Percentiles rank a stretch among this genome's conserved stretches.
phyloP scores from a whole-genome alignment of 2,113 vertebrate genomes.

The Xiphophorus maculatus region DNA sequence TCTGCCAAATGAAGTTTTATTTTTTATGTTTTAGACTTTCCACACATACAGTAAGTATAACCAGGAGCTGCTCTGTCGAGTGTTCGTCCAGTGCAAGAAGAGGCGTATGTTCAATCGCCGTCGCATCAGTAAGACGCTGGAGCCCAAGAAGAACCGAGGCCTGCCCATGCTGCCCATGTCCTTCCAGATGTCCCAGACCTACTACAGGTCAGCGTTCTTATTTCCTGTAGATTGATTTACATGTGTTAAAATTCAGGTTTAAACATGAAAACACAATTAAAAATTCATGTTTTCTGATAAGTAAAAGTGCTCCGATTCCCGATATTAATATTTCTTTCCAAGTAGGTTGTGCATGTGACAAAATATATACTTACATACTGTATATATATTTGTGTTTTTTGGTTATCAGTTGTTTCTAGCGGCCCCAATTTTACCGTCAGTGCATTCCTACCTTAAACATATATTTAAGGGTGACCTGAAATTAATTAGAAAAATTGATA shows the following conservation, averaged over 20 bases:
- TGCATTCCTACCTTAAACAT: background rate
- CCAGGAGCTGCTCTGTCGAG: slow-evolving; percentile 86
- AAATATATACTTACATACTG: no score
- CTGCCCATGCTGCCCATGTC: slow-evolving; percentile 96
- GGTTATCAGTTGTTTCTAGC: no score
- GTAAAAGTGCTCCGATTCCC: no score
- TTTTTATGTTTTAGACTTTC: slow-evolving; percentile 82
- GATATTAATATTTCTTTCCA: no score
- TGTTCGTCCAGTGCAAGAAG: slow-evolving; percentile 87
- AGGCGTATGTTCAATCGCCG: slow-evolving; percentile 91
- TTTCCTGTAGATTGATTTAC: background rate
- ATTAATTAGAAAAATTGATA: background rate
- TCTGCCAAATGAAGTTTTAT: background rate
- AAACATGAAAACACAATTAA: background rate
- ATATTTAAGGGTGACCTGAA: background rate
- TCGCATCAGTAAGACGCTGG: slow-evolving; percentile 78
- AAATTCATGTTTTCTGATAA: background rate
- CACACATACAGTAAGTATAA: slow-evolving; percentile 87
- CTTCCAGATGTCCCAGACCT: slow-evolving; percentile 94
- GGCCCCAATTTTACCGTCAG: no score
- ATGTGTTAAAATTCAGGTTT: background rate
- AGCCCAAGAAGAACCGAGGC: slow-evolving; percentile 89
- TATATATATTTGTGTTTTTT: no score
- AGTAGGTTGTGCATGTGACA: no score
- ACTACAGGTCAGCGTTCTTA: slow-evolving; percentile 78